Evolutionary conservation across 2,888 invertebrate genomes (phyloP), one percentile per base, ranked within the genome.

Genomic region (Spialia ferax): DNA sequence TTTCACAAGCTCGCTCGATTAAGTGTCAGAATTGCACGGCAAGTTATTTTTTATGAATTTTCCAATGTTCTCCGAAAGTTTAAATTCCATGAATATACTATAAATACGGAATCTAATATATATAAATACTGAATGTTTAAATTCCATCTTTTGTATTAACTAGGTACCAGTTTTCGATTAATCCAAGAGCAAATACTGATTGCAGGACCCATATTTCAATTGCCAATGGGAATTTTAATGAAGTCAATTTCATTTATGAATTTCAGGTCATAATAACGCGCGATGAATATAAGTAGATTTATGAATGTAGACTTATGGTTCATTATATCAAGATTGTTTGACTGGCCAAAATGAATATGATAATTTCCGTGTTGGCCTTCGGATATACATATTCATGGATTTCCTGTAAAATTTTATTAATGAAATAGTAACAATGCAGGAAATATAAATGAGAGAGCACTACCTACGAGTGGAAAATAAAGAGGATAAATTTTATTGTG

Each of bases 1-100:
- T 83, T 83, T 81, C 83, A 78, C 73, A 69, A 69, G 75, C 74
- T 83, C 80, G 86, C 86, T 85, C 77, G 82, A 84, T 87, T 85
- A 85, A 77, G 73, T 74, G 77, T 71, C 77, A 68, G 78, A 81
- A 78, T 81, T 75, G 77, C 77, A 74, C 69, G 75, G 74, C 74
- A 75, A 69, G 32, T 26, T 50, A 61, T 29, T 63, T 63, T 62
- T 63, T 62, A 52, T 69, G 72, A 70, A 63, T 70, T 69, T 65
- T 59, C 20, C 1, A 32, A 35, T 56, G 32, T 56, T 38, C 45
- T 23, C 35, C 15, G 29, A 62, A 62, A 32, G 22, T 52, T 52
- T 62, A 23, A 62, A 62, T 35, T 45, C 26, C 26, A 59, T 45
- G n/a, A n/a, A n/a, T n/a, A n/a, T n/a, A n/a, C n/a, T n/a, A n/a